Base-by-base conservation (phyloP, 2,113 vertebrate species). In the Oncorhynchus keta region DNA sequence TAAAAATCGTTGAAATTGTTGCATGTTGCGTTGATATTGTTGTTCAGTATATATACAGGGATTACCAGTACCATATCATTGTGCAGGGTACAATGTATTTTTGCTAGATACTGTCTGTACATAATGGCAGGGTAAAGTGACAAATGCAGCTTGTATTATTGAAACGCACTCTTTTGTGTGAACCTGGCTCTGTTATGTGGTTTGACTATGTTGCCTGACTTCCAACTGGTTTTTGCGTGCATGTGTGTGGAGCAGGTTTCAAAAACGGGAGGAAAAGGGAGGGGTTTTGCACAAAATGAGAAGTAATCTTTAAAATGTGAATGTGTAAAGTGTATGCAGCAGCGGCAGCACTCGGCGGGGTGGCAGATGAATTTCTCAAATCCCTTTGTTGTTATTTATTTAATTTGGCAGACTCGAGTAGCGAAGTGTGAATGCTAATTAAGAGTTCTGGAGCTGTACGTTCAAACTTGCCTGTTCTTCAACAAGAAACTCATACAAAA, bases 381-480 rank as follows among this genome's bases (percentile, higher is more conserved):
- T 79, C 83, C 87, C 80, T 84, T 76, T 55, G 68, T 57, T 73
- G 64, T 87, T 83, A 86, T 90, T 85, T 82, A 86, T 86, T 84
- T 71, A 78, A 79, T 79, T 85, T 68, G 0, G 74, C 80, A 77
- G 68, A 22, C 75, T 74, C 4, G 81, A 76, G 73, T 80, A 66
- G 73, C 13, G 68, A 87, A 75, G 78, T 87, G 79, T 75, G 70
- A 70, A 6, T 32, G 81, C 81, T 84, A 84, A 91, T 92, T 93
- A 87, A 81, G 73, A 86, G 85, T 80, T 81, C 81, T 79, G 81
- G 74, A 81, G 80, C 79, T 80, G 59, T 39, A 28, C n/a, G 7
- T 62, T 62, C 18, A n/a, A 62, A 62, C 59, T 22, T 62, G 59
- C n/a, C 76, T 73, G 79, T 14, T 80, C 77, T 84, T 84, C 76